A percentile compares a stretch with the other conserved stretches of the same genome.
phyloP scores from a whole-genome alignment of 2,888 invertebrate species.

The Chymomyza caudatula region DNA sequence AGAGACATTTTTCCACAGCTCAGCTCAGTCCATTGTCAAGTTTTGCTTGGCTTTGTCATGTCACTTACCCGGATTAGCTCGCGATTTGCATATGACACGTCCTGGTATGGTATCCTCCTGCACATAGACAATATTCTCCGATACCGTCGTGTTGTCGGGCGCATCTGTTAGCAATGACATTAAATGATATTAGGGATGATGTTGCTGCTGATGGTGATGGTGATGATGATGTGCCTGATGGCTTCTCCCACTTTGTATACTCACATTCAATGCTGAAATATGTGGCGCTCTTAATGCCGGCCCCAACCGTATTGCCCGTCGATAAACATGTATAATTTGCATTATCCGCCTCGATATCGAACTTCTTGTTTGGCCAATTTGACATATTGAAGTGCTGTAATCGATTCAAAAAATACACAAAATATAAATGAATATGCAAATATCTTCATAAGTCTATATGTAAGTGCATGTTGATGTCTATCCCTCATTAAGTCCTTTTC shows the following conservation, averaged over 20 bases:
- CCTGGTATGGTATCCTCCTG: constrained; percentile 79
- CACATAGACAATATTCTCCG: constrained; percentile 78
- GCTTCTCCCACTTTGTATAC: constrained; percentile 74
- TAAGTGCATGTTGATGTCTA: neutral
- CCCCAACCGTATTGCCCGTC: constrained; percentile 86
- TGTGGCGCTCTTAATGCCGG: constrained; percentile 89
- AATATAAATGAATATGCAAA: neutral
- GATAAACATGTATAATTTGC: constrained; percentile 91
- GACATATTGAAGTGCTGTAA: constrained; percentile 89
- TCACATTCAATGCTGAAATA: constrained; percentile 94
- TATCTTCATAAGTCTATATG: neutral
- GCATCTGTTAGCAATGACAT: constrained; percentile 80
- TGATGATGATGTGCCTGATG: neutral
- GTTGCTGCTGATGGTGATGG: neutral
- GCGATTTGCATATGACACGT: constrained; percentile 80
- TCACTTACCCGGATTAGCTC: constrained; percentile 79
- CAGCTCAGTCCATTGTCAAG: neutral
- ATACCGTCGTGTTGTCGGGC: constrained; percentile 91
- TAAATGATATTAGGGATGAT: neutral
- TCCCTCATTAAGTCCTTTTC: neutral
- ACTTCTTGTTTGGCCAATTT: constrained; percentile 87
- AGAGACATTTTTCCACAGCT: neutral
- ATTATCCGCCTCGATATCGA: constrained; percentile 87
- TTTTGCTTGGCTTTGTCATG: neutral
- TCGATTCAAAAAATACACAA: constrained; percentile 23